Evolutionary conservation across 2,888 invertebrate genomes (phyloP).

Genomic region (Sinodicranocentrus sp.): DNA sequence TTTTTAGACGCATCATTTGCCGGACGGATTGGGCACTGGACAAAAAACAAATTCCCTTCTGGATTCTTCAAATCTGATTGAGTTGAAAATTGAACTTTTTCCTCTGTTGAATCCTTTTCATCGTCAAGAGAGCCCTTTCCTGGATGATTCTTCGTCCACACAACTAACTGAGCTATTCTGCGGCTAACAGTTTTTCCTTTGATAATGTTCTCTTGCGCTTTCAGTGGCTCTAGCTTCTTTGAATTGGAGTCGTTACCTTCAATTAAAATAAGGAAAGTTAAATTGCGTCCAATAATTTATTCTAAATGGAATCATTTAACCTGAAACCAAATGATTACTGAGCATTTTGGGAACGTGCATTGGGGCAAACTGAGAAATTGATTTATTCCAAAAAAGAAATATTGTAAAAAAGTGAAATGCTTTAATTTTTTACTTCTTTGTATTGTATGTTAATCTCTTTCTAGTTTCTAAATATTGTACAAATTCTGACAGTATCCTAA

Average conservation of each 20-base stretch:
- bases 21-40: constrained; percentile 39
- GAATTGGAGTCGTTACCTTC: not conserved
- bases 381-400: too few species aligned
- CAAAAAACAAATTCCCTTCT: constrained; percentile 44
- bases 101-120: not conserved
- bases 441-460: not conserved
- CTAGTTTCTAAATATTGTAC: not conserved
- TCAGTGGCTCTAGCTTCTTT: not conserved
- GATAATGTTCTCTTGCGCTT: not conserved
- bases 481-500: not conserved
- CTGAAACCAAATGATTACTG: too few species aligned
- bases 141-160: constrained; percentile 37
- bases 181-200: constrained; percentile 2
- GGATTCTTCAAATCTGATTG: not conserved
- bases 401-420: too few species aligned
- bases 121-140: not conserved
- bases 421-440: not conserved
- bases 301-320: not conserved
- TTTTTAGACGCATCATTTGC: not conserved
- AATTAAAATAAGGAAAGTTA: not conserved
- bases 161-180: constrained; percentile 31
- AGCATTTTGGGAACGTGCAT: too few species aligned
- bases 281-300: not conserved
- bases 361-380: constrained; percentile 21
- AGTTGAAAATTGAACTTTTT: not conserved